Evolutionary conservation across 2,797 vertebrate species (phyloP).

Genomic region (Hydrocynus forskahlii): DNA sequence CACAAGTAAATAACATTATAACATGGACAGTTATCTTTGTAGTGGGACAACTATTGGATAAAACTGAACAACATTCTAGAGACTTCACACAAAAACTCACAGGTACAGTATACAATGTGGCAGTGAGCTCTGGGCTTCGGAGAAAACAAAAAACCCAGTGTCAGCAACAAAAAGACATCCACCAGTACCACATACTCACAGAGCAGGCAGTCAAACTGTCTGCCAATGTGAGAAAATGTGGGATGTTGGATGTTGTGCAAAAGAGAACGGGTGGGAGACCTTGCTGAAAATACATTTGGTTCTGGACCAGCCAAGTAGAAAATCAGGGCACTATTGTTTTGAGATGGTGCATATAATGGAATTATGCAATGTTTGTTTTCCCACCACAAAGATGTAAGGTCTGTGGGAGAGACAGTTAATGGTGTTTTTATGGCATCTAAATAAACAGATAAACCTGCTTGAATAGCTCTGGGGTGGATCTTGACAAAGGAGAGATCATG

Average conservation of each 20-base stretch:
- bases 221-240: neutral
- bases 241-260: conserved; percentile 4
- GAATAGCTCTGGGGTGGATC: conserved; percentile 33
- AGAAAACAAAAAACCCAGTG: neutral
- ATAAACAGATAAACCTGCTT: conserved; percentile 44
- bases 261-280: neutral
- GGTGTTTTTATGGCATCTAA: conserved; percentile 49
- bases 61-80: neutral
- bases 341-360: conserved; percentile 32
- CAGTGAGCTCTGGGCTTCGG: neutral
- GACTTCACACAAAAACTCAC: neutral
- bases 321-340: conserved; percentile 17
- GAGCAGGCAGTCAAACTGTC: neutral
- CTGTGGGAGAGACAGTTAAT: neutral
- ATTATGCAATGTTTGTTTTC: conserved; percentile 56
- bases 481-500: neutral
- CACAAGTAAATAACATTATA: neutral
- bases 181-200: neutral
- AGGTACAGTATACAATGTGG: neutral
- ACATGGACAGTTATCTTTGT: neutral
- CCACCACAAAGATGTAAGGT: conserved; percentile 30
- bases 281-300: conserved; percentile 16
- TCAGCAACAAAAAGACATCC: neutral
- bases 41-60: too few relatives aligned
- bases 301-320: neutral